Evolutionary conservation across 1,140 invertebrate genomes (phyloP).

Genomic region (Drosophila azteca): DNA sequence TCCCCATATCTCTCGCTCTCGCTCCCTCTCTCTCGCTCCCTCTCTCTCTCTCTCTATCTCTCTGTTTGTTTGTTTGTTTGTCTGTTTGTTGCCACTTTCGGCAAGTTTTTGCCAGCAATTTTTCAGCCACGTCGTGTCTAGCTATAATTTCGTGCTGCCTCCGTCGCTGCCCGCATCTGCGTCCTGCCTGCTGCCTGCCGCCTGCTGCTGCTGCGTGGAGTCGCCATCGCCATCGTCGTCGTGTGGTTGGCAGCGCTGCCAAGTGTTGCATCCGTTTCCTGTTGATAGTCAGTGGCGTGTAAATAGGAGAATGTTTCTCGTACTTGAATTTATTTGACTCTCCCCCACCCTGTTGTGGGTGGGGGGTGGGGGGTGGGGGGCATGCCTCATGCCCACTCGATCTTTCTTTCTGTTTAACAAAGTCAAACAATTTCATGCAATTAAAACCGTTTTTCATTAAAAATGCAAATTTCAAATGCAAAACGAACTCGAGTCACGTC

Average conservation of each 20-base stretch:
- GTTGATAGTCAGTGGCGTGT: constrained; percentile 76
- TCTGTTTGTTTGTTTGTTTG: constrained; percentile 43
- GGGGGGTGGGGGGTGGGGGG: no score
- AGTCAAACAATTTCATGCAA: constrained; percentile 82
- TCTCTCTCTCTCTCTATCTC: constrained; percentile 26
- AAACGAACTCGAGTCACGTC: constrained; percentile 78
- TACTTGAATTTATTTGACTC: constrained; percentile 62
- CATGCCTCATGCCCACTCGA: constrained; percentile 16
- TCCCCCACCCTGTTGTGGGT: constrained; percentile 4
- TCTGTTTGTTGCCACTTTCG: constrained; percentile 66
- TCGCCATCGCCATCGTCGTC: constrained; percentile 13
- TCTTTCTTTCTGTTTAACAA: constrained; percentile 67
- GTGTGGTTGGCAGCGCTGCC: constrained; percentile 74
- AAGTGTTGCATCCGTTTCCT: constrained; percentile 76
- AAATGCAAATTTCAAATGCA: constrained; percentile 81
- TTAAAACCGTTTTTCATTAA: constrained; percentile 82
- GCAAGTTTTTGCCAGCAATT: constrained; percentile 64
- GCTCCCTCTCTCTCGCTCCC: constrained; percentile 32
- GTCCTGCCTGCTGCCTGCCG: background rate
- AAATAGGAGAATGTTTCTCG: constrained; percentile 68
- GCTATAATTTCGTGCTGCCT: constrained; percentile 61
- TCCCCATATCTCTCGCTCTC: constrained; percentile 1
- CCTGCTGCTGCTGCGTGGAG: background rate
- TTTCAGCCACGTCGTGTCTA: constrained; percentile 70
- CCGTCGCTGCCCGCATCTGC: no score